Conservation (phyloP, 2,888 invertebrate species). For the Rhagonycha lutea region DNA sequence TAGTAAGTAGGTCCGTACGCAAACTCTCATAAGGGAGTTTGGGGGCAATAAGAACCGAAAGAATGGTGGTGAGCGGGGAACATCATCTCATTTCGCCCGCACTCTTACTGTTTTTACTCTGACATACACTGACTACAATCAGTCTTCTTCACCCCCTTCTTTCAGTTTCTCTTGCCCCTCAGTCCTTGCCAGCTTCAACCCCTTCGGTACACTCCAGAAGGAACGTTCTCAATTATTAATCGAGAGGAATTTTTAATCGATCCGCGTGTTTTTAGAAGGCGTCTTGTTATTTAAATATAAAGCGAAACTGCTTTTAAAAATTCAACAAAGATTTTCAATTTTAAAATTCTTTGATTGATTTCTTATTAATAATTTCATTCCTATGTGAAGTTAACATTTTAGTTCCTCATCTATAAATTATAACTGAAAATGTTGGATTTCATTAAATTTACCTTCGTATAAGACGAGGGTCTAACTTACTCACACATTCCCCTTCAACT, state of each 20-base stretch:
- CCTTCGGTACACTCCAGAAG: conserved; percentile 38
- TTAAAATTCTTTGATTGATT: not conserved
- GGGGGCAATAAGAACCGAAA: conserved; percentile 34
- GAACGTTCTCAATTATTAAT: conserved; percentile 44
- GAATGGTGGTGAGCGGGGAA: conserved; percentile 52
- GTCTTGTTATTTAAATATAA: conserved; percentile 36
- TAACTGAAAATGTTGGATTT: not conserved
- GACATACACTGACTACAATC: conserved; percentile 56
- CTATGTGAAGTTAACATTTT: not conserved
- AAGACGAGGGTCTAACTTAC: not conserved
- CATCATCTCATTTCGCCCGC: conserved; percentile 70
- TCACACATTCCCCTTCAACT: not conserved
- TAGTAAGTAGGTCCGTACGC: conserved; percentile 38
- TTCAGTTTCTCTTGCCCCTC: conserved; percentile 23
- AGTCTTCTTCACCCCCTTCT: conserved; percentile 50
- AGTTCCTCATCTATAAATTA: not conserved
- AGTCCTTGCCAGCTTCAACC: conserved; percentile 37
- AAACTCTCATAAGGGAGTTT: conserved; percentile 35
- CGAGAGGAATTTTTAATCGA: conserved; percentile 45
- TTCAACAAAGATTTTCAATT: not conserved
- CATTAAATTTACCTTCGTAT: not conserved
- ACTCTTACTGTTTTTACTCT: conserved; percentile 60
- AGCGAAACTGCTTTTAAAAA: conserved; percentile 11
- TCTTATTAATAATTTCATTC: not conserved
- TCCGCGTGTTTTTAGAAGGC: conserved; percentile 40